phyloP scores from a whole-genome alignment of 2,113 vertebrate species.

The Arvicanthis niloticus region DNA sequence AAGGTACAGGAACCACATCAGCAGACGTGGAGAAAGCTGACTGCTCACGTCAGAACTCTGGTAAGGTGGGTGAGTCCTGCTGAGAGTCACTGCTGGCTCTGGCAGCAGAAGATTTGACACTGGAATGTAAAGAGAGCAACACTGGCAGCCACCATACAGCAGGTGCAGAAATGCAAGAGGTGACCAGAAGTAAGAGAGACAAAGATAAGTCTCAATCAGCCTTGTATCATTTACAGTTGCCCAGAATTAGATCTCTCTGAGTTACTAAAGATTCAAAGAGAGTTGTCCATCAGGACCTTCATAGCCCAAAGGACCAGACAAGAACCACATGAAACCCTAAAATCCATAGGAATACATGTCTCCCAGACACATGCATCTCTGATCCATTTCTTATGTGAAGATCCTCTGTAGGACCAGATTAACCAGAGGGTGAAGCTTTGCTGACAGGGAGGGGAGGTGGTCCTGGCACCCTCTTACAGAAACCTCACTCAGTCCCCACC shows the following conservation, averaged over 20 bases:
- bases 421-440: neutral
- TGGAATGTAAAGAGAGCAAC: neutral
- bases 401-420: neutral
- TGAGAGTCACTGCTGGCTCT: neutral
- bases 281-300: neutral
- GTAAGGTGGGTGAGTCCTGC: neutral
- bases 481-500: neutral
- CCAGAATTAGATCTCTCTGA: neutral
- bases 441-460: fast-evolving
- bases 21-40: neutral
- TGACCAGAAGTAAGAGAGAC: neutral
- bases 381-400: neutral
- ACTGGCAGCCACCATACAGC: neutral
- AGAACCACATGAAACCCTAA: neutral
- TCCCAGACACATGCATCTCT: neutral
- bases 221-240: neutral
- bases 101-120: fast-evolving
- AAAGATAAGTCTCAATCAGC: neutral
- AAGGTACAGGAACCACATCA: neutral
- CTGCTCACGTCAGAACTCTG: neutral
- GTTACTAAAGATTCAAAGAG: neutral
- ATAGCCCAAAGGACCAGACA: neutral
- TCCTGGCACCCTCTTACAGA: neutral
- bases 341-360: neutral
- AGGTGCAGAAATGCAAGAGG: neutral